These are phyloP conservation scores for Gibbula magus DNA, from an alignment of 2,888 invertebrate species.

Conservation along the genomic window DNA sequence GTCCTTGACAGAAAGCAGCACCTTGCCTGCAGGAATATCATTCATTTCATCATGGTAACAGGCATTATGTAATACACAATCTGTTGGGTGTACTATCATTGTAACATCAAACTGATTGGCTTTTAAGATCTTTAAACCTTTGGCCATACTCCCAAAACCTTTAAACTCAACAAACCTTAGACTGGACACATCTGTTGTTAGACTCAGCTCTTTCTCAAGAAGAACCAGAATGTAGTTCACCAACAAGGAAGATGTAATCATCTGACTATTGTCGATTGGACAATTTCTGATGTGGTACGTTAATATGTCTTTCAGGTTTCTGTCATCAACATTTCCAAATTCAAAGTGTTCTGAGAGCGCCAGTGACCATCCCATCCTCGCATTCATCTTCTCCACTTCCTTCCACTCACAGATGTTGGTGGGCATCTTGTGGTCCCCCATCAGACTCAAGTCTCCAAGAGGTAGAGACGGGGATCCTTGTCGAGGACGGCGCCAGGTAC, in stretches of 20 bases:
- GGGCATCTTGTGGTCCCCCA: slow-evolving; percentile 28
- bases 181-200: slow-evolving; percentile 32
- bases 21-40: slow-evolving; percentile 54
- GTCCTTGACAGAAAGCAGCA: slow-evolving; percentile 47
- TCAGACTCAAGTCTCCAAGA: slow-evolving; percentile 22
- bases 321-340: slow-evolving; percentile 27
- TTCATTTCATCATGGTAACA: slow-evolving; percentile 38
- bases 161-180: slow-evolving; percentile 51
- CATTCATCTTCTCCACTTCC: slow-evolving; percentile 35
- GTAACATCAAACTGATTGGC: slow-evolving; percentile 59
- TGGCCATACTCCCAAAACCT: slow-evolving; percentile 53
- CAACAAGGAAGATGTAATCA: slow-evolving; percentile 50
- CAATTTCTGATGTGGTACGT: slow-evolving; percentile 54
- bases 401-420: slow-evolving; percentile 40
- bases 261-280: slow-evolving; percentile 46
- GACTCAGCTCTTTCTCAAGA: slow-evolving; percentile 49
- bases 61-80: slow-evolving; percentile 37
- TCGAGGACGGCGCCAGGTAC: slow-evolving; percentile 32
- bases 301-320: slow-evolving; percentile 38
- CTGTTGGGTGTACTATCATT: slow-evolving; percentile 48
- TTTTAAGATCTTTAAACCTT: slow-evolving; percentile 48
- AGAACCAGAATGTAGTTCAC: slow-evolving; percentile 56
- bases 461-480: slow-evolving; percentile 49
- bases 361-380: slow-evolving; percentile 32
- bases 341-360: slow-evolving; percentile 34